Percentiles rank a stretch among this genome's conserved stretches.
phyloP scores from a whole-genome alignment of 2,888 invertebrate genomes.

The Limnephilus marmoratus region DNA sequence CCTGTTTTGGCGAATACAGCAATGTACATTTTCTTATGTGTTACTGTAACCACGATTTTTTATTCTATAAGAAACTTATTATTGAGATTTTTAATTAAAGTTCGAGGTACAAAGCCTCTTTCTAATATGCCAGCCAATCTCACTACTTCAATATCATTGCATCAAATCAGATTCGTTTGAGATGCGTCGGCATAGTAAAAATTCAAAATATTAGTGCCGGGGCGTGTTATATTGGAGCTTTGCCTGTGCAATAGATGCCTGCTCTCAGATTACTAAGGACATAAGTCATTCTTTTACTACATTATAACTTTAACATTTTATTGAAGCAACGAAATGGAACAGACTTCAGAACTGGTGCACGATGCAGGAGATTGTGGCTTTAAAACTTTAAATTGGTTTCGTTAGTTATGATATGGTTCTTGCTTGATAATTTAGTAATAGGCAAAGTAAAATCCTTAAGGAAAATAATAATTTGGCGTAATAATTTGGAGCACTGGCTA shows the following conservation, averaged over 20 bases:
- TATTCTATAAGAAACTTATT: no score
- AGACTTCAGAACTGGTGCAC: not conserved
- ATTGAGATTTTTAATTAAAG: not conserved
- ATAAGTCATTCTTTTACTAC: slow-evolving; percentile 3
- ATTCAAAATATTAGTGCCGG: slow-evolving; percentile 20
- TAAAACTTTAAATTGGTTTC: not conserved
- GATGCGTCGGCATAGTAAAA: slow-evolving; percentile 40
- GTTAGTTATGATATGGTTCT: not conserved
- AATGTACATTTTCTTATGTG: no score
- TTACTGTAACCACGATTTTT: no score
- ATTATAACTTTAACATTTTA: not conserved
- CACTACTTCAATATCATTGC: not conserved
- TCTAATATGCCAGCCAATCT: not conserved
- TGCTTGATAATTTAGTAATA: not conserved
- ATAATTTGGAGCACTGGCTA: no score
- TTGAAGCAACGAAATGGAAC: not conserved
- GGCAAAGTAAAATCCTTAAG: not conserved
- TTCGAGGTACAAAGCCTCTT: not conserved
- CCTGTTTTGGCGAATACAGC: no score
- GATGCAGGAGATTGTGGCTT: not conserved
- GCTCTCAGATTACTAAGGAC: not conserved
- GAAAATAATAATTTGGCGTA: not conserved
- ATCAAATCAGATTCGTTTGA: slow-evolving; percentile 24
- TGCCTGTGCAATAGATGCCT: slow-evolving; percentile 21
- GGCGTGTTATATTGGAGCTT: slow-evolving; percentile 22